Evolutionary conservation across 2,113 vertebrate species (phyloP).

Genomic region (Canis aureus): DNA sequence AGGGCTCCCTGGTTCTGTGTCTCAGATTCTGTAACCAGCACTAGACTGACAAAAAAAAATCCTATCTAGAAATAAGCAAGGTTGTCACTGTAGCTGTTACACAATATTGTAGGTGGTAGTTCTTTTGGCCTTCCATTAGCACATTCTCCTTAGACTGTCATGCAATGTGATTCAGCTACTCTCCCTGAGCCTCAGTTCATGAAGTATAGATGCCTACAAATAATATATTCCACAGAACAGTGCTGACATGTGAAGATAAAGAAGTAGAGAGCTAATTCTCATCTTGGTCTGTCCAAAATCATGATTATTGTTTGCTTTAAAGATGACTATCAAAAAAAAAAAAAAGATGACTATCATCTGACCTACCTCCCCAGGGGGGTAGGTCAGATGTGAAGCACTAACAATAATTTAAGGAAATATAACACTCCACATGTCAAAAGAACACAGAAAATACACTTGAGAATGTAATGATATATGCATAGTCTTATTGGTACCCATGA

Average conservation of each 20-base stretch:
- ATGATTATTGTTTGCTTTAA: slow-evolving; percentile 77
- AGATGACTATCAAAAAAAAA: slow-evolving; percentile 47
- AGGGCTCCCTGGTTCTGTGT: rapidly evolving
- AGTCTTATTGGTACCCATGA: slow-evolving; percentile 56
- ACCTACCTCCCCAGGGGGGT: neutral
- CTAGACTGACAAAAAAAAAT: neutral
- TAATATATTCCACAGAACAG: slow-evolving; percentile 77
- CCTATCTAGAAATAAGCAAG: neutral
- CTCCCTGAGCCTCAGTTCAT: slow-evolving; percentile 20
- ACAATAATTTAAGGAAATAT: slow-evolving; percentile 69
- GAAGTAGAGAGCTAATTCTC: slow-evolving; percentile 84
- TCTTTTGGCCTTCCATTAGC: neutral
- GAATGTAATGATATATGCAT: slow-evolving; percentile 61
- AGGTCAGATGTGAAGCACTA: slow-evolving; percentile 60
- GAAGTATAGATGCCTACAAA: slow-evolving; percentile 80
- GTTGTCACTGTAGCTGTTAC: neutral
- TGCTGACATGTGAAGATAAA: slow-evolving; percentile 86
- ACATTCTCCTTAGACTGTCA: slow-evolving; percentile 34
- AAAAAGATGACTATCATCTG: slow-evolving; percentile 53
- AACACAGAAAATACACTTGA: neutral
- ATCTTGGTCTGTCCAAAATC: slow-evolving; percentile 78
- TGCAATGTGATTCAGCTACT: slow-evolving; percentile 54
- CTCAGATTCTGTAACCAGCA: rapidly evolving
- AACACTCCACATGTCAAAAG: slow-evolving; percentile 68
- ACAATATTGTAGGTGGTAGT: neutral